These are phyloP conservation scores for Elachura formosa DNA, from an alignment of 2,113 vertebrate genomes.

Conservation along the genomic window DNA sequence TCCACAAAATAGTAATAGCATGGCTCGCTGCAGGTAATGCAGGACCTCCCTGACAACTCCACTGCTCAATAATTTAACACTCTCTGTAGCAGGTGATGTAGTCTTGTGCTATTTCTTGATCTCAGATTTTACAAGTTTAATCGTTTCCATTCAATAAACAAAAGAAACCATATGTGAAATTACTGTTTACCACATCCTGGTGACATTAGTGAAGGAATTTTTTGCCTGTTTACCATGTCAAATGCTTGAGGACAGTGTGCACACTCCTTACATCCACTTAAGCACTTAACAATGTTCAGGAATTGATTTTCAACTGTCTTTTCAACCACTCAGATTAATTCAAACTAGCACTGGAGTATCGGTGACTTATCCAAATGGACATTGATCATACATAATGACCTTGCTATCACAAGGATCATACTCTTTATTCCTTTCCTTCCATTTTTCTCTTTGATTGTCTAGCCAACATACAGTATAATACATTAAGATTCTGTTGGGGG, in stretches of 20 bases:
- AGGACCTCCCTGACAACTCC: background rate
- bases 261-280: slow-evolving; percentile 2
- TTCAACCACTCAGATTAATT: slow-evolving; percentile 31
- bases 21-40: background rate
- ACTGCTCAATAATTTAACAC: background rate
- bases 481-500: too few species aligned
- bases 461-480: background rate
- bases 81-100: background rate
- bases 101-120: background rate
- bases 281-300: slow-evolving; percentile 41
- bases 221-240: background rate
- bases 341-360: background rate
- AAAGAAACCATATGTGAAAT: background rate
- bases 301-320: slow-evolving; percentile 23
- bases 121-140: background rate
- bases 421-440: background rate
- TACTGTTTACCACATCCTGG: background rate
- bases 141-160: background rate
- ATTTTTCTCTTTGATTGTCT: background rate
- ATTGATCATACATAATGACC: slow-evolving; percentile 17
- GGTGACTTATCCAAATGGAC: slow-evolving; percentile 17
- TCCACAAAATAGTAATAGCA: background rate
- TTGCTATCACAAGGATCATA: background rate
- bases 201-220: background rate
- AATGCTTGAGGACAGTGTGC: background rate